phyloP scores from a whole-genome alignment of 2,797 vertebrate genomes.

The Trichosurus vulpecula region DNA sequence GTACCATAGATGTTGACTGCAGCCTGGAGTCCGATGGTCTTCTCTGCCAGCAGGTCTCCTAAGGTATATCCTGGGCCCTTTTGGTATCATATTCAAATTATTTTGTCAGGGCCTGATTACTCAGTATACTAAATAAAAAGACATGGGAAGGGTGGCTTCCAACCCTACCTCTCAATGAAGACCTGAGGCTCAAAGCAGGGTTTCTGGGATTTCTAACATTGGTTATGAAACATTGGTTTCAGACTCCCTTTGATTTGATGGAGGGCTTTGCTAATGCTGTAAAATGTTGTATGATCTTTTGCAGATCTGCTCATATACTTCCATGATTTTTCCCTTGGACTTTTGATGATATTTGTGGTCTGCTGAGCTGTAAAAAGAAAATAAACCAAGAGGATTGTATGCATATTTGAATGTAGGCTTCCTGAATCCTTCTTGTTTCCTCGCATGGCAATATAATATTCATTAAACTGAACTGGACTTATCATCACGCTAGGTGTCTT shows the following conservation, averaged over 20 bases:
- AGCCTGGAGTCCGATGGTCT: background rate
- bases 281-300: background rate
- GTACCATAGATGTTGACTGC: background rate
- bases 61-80: background rate
- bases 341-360: background rate
- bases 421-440: slow-evolving; percentile 27
- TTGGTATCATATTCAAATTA: background rate
- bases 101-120: background rate
- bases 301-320: background rate
- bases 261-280: background rate
- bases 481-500: background rate
- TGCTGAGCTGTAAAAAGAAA: background rate
- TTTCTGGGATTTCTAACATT: background rate
- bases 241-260: background rate
- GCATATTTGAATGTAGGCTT: background rate
- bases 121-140: background rate
- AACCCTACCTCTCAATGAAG: background rate
- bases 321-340: background rate
- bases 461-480: background rate
- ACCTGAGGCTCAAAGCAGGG: background rate
- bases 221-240: background rate
- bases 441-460: slow-evolving; percentile 9
- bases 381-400: background rate
- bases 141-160: background rate
- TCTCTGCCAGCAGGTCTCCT: background rate